Evolutionary conservation across 1,140 invertebrate species (phyloP).

Genomic region (Drosophila paulistorum): DNA sequence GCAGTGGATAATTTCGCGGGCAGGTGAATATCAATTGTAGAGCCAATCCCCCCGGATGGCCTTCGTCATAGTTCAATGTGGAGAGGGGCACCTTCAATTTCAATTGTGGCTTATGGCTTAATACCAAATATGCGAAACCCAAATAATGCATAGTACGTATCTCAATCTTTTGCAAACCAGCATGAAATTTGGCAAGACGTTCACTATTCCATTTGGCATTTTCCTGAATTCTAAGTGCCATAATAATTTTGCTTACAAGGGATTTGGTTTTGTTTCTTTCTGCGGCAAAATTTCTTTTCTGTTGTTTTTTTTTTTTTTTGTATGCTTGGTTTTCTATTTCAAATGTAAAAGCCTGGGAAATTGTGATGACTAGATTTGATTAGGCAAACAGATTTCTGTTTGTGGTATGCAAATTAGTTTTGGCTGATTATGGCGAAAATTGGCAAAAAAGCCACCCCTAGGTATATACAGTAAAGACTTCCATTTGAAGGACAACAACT

Average conservation of each 20-base stretch:
- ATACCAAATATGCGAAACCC: conserved; percentile 57
- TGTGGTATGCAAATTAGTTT: conserved; percentile 71
- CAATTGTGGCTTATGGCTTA: conserved; percentile 42
- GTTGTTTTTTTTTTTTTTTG: conserved; percentile 13
- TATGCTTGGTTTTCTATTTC: conserved; percentile 27
- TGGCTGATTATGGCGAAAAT: conserved; percentile 73
- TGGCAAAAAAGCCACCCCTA: conserved; percentile 39
- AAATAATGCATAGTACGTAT: conserved; percentile 63
- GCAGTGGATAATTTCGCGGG: conserved; percentile 49
- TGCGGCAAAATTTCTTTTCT: conserved; percentile 32
- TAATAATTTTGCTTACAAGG: background rate
- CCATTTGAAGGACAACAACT: too few species aligned
- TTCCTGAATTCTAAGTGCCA: conserved; percentile 19
- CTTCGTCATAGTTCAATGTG: conserved; percentile 54
- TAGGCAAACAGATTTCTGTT: conserved; percentile 50
- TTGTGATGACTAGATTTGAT: conserved; percentile 68
- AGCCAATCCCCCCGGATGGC: conserved; percentile 36
- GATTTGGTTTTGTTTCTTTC: conserved; percentile 8
- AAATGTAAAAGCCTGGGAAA: conserved; percentile 58
- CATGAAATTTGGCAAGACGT: conserved; percentile 11
- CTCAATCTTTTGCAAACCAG: conserved; percentile 58
- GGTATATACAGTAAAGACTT: background rate
- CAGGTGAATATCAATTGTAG: conserved; percentile 62
- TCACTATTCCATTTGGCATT: conserved; percentile 7
- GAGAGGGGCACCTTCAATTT: conserved; percentile 54